Evolutionary conservation across 2,113 vertebrate genomes (phyloP).

Genomic region (Chrysochloris asiatica): DNA sequence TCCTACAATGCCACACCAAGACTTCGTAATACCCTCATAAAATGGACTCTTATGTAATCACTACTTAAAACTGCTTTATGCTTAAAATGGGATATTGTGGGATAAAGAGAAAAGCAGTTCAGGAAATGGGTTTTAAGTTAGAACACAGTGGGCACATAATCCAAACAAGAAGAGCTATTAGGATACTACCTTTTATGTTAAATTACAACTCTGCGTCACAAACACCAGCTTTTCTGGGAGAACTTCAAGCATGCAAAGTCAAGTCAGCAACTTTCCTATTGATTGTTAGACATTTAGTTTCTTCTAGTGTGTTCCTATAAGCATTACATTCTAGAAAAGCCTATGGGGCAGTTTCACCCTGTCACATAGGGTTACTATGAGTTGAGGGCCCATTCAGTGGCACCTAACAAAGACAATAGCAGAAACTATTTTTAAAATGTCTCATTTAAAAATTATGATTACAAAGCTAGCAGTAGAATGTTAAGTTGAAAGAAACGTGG

Average conservation of each 20-base stretch:
- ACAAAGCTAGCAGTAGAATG: not conserved
- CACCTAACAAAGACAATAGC: not conserved
- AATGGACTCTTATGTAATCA: not conserved
- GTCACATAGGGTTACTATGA: not conserved
- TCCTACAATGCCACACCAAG: too few relatives aligned
- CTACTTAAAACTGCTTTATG: not conserved
- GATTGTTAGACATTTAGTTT: not conserved
- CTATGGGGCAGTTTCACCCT: not conserved
- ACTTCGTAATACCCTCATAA: not conserved
- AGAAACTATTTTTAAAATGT: too few relatives aligned
- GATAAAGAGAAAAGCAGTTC: not conserved
- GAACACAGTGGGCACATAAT: not conserved
- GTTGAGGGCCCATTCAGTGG: not conserved
- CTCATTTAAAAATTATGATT: not conserved
- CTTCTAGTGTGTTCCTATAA: not conserved
- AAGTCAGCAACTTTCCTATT: constrained; percentile 1
- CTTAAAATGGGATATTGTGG: not conserved
- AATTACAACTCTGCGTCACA: not conserved
- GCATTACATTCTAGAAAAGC: not conserved
- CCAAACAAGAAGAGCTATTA: not conserved
- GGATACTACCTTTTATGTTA: not conserved
- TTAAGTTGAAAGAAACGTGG: constrained; percentile 16
- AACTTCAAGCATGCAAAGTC: not conserved
- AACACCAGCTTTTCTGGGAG: not conserved
- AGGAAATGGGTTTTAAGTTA: not conserved